phyloP scores from a whole-genome alignment of 2,797 vertebrate species.

The Ispidina lecontei region DNA sequence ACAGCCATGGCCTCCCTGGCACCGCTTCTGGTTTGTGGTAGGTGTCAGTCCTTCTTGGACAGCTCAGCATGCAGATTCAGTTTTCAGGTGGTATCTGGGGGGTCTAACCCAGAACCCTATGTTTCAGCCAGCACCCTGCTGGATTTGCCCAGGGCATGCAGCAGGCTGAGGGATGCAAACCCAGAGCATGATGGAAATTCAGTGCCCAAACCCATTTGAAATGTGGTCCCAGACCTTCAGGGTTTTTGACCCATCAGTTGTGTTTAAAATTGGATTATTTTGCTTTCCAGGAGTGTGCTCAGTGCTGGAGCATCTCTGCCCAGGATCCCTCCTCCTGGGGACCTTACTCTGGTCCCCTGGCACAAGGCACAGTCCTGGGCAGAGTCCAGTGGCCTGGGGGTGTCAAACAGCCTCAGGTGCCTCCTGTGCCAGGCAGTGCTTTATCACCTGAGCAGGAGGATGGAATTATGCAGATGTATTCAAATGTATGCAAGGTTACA shows the following conservation, averaged over 20 bases:
- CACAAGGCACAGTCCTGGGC: not conserved
- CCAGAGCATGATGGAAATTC: not conserved
- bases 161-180: not conserved
- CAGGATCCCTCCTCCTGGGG: not conserved
- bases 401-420: not conserved
- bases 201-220: not conserved
- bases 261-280: not conserved
- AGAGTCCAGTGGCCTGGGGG: not conserved
- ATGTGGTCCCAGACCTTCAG: not conserved
- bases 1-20: not conserved
- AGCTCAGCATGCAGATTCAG: not conserved
- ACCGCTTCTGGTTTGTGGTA: not conserved
- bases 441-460: not conserved
- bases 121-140: not conserved
- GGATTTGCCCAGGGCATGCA: not conserved
- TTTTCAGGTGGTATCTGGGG: not conserved
- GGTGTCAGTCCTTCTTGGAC: not conserved
- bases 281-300: not conserved
- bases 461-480: slow-evolving; percentile 53
- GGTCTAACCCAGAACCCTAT: not conserved
- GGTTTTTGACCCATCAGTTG: not conserved
- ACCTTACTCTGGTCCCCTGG: fast-evolving
- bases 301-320: not conserved
- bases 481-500: slow-evolving; percentile 42
- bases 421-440: not conserved